These are phyloP conservation scores for Drosophila rhopaloa DNA, from an alignment of 1,140 invertebrate species.

Conservation along the genomic window DNA sequence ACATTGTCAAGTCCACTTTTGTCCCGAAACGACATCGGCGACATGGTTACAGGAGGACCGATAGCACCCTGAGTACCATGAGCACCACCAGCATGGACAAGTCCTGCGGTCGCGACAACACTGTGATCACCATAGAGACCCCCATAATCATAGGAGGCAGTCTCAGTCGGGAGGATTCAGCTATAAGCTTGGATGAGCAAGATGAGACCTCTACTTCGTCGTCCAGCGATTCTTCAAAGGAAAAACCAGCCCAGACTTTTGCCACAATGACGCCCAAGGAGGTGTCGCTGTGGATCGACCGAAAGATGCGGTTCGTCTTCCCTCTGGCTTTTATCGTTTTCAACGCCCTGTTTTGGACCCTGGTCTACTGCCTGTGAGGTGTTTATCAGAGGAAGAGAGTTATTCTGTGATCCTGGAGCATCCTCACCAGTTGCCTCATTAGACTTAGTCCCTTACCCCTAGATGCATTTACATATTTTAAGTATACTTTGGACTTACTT, in stretches of 20 bases:
- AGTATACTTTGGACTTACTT: too few relatives aligned
- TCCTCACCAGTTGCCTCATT: conserved; percentile 37
- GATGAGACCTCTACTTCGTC: conserved; percentile 36
- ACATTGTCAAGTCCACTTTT: conserved; percentile 92
- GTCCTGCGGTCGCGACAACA: conserved; percentile 39
- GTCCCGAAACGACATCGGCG: conserved; percentile 89
- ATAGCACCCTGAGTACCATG: conserved; percentile 84
- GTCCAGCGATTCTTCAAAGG: conserved; percentile 32
- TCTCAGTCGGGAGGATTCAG: conserved; percentile 56
- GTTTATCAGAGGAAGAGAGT: background rate
- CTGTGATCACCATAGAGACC: conserved; percentile 71
- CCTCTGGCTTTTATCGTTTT: conserved; percentile 92
- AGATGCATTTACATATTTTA: too few relatives aligned
- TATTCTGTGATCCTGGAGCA: conserved; percentile 54
- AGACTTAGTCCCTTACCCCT: conserved; percentile 12
- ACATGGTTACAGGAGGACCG: conserved; percentile 83
- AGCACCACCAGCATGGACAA: conserved; percentile 85
- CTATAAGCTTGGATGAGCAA: conserved; percentile 61
- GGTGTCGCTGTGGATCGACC: conserved; percentile 93
- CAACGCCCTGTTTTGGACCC: conserved; percentile 94
- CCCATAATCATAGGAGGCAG: conserved; percentile 58
- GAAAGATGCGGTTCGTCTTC: conserved; percentile 91
- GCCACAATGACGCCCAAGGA: conserved; percentile 94
- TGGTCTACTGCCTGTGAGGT: conserved; percentile 86
- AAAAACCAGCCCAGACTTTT: conserved; percentile 64